Percentiles rank a stretch among this genome's conserved stretches.
Conservation (phyloP, 2,888 invertebrate genomes). For the Crepidodera aurea region DNA sequence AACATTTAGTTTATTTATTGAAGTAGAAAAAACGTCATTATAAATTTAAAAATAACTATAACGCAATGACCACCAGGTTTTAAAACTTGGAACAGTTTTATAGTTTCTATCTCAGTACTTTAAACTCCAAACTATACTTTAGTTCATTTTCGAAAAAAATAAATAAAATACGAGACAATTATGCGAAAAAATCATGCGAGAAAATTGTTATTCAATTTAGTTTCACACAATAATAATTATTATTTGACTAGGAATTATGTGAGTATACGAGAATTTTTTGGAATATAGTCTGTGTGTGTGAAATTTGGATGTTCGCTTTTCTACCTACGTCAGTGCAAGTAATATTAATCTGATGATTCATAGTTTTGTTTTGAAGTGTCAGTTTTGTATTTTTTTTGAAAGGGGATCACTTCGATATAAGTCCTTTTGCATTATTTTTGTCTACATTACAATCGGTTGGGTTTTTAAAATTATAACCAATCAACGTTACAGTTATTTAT, state of each 20-base stretch:
- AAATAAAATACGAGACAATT: not conserved
- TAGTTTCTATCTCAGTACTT: slow-evolving; percentile 6
- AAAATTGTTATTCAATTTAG: slow-evolving; percentile 35
- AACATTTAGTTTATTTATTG: too few species aligned
- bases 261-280: slow-evolving; percentile 24
- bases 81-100: slow-evolving; percentile 9
- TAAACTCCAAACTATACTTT: not conserved
- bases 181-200: slow-evolving; percentile 13
- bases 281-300: not conserved
- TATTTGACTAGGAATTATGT: slow-evolving; percentile 39
- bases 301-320: slow-evolving; percentile 1
- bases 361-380: not conserved
- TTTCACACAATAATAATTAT: slow-evolving; percentile 34
- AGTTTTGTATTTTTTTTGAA: not conserved
- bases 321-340: not conserved
- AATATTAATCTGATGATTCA: not conserved
- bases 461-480: too few species aligned
- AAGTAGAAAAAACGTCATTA: slow-evolving; percentile 7
- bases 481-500: too few species aligned
- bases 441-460: too few species aligned
- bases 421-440: too few species aligned
- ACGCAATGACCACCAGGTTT: slow-evolving; percentile 8
- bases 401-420: too few species aligned
- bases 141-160: slow-evolving; percentile 2
- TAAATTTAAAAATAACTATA: slow-evolving; percentile 22